Evolutionary conservation across 2,797 vertebrate species (phyloP), one percentile per base, ranked within the genome.

Genomic region (Crossoptilon crossoptilon): DNA sequence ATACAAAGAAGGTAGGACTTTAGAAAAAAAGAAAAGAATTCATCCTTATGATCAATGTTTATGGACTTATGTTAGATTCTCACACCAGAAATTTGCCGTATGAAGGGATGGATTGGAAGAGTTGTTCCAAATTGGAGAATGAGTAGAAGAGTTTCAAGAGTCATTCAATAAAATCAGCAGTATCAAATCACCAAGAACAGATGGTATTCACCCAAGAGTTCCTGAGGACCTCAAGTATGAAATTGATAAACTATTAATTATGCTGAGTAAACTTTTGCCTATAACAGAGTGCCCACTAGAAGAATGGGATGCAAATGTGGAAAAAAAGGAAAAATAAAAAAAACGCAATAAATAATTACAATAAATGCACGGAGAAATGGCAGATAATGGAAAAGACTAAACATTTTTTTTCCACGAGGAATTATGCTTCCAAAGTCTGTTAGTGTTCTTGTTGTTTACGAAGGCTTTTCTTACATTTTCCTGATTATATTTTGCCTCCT

Each of bases 161-260:
- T 43, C 9, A 83, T 85, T 77, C 2, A 83, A 29, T 64, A 53
- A 83, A 83, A 79, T 68, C 49, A 76, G 71, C 4, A 49, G 13
- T 71, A 56, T 82, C 3, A 0, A 23, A 76, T 73, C 27, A 37
- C 10, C 19, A 62, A 14, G 46, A 48, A 56, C 56, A 93, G 74
- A 87, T 84, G 60, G 27, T 87, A 60, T 73, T 76, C 77, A 90
- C 31, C 39, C 33, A 93, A 80, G 83, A 73, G 35, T 73, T 95
- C 55, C 16, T 67, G 35, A 88, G 68, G 46, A 93, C 56, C 29
- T 87, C 64, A 56, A 63, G 53, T 76, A 84, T 79, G 53, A 95
- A 91, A 84, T 64, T 82, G n/a, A 21, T 51, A n/a, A 82, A 31
- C 6, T 62, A 69, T 78, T 88, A 77, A 88, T 91, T 94, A 64